These are phyloP conservation scores for Neoitamus cyanurus DNA, from an alignment of 2,888 invertebrate genomes.

Conservation along the genomic window DNA sequence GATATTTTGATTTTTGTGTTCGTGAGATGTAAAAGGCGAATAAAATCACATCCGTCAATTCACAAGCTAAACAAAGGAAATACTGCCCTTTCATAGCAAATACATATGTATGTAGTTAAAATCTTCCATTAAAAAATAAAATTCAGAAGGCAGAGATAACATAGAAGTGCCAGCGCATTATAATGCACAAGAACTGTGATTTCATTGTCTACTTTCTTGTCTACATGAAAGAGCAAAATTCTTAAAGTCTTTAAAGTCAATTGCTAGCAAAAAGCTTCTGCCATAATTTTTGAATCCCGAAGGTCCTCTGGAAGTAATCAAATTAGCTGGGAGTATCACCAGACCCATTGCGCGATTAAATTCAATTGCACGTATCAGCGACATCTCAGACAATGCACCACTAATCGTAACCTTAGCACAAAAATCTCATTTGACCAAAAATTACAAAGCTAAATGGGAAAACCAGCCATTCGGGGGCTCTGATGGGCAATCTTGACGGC, in stretches of 20 bases:
- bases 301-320: conserved; percentile 38
- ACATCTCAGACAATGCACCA: conserved; percentile 44
- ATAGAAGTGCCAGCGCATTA: too few species aligned
- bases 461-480: conserved; percentile 34
- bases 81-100: too few species aligned
- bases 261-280: background rate
- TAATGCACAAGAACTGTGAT: too few species aligned
- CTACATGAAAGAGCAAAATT: background rate
- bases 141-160: too few species aligned
- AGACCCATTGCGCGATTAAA: conserved; percentile 44
- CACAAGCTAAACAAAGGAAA: too few species aligned
- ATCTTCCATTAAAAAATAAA: too few species aligned
- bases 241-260: background rate
- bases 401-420: conserved; percentile 47
- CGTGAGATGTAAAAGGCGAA: too few species aligned
- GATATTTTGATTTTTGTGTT: too few species aligned
- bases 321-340: conserved; percentile 34
- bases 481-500: conserved; percentile 38
- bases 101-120: too few species aligned
- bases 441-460: conserved; percentile 46
- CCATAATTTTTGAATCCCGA: background rate
- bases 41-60: too few species aligned
- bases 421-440: conserved; percentile 49
- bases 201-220: background rate
- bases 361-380: conserved; percentile 49